phyloP scores from a whole-genome alignment of 2,113 vertebrate genomes.

The Sylvia atricapilla region DNA sequence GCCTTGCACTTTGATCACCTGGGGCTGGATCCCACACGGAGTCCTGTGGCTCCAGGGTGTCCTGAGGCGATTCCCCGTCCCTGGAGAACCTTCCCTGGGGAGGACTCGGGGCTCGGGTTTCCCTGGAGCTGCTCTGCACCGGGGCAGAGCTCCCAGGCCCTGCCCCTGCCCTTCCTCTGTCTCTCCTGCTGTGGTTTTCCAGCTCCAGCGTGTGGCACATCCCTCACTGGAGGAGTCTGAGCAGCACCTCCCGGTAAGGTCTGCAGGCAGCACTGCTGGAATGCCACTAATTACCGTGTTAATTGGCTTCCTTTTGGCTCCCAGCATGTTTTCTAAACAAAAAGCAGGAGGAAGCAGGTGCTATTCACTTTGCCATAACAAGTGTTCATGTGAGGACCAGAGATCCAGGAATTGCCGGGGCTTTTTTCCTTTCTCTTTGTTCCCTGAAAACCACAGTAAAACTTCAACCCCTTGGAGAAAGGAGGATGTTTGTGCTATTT shows the following conservation, averaged over 20 bases:
- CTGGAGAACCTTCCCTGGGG: neutral
- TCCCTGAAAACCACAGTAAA: neutral
- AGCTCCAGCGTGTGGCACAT: neutral
- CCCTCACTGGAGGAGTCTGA: neutral
- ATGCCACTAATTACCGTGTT: neutral
- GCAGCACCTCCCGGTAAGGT: neutral
- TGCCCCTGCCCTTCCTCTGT: neutral
- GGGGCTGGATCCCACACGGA: neutral
- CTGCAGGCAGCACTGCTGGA: neutral
- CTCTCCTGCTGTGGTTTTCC: neutral
- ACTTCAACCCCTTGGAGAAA: neutral
- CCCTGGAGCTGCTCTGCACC: neutral
- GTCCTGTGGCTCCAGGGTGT: neutral
- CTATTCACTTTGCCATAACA: neutral
- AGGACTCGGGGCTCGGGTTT: neutral
- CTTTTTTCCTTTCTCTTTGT: neutral
- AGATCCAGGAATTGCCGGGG: neutral
- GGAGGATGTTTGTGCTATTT: neutral
- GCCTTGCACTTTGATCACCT: neutral
- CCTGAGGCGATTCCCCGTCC: neutral
- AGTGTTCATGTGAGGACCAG: neutral
- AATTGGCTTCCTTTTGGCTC: neutral
- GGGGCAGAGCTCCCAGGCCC: neutral
- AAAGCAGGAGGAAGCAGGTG: neutral
- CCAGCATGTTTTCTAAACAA: neutral